A percentile compares a stretch with the other conserved stretches of the same genome.
phyloP scores from a whole-genome alignment of 2,888 invertebrate species.

The Pterobdella sp. region DNA sequence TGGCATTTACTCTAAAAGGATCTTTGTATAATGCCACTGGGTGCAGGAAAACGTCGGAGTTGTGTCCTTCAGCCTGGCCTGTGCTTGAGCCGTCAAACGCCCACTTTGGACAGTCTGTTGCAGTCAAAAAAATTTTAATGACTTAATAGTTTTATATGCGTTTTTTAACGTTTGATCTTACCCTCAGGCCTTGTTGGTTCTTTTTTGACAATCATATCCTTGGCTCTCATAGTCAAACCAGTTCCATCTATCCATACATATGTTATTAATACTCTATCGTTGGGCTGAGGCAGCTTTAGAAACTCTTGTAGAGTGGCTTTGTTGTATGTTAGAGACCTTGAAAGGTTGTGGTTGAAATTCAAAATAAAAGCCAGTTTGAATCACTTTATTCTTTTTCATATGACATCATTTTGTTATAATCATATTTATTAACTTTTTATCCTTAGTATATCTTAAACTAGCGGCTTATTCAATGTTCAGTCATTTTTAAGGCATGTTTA shows the following conservation, averaged over 20 bases:
- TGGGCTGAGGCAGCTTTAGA: conserved; percentile 8
- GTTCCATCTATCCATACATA: conserved; percentile 51
- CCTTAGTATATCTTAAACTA: no score
- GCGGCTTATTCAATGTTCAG: no score
- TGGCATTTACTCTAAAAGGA: conserved; percentile 81
- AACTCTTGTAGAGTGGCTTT: background rate
- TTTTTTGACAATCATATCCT: conserved; percentile 44
- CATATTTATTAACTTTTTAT: no score
- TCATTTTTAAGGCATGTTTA: no score
- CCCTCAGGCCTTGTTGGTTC: conserved; percentile 41
- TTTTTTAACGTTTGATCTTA: conserved; percentile 7
- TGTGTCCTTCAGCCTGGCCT: conserved; percentile 50
- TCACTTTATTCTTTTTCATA: no score
- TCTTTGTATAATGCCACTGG: conserved; percentile 85
- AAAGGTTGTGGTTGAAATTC: no score
- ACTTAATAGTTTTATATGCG: background rate
- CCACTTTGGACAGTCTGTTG: conserved; percentile 50
- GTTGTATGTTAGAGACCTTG: no score
- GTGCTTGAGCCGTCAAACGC: conserved; percentile 53
- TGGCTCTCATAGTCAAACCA: conserved; percentile 45
- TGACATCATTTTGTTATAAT: no score
- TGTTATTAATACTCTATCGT: conserved; percentile 37
- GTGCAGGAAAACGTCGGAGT: conserved; percentile 70
- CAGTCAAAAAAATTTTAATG: background rate
- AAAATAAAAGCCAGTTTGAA: no score